phyloP scores from a whole-genome alignment of 1,140 invertebrate species.

The Drosophila tsacasi region DNA sequence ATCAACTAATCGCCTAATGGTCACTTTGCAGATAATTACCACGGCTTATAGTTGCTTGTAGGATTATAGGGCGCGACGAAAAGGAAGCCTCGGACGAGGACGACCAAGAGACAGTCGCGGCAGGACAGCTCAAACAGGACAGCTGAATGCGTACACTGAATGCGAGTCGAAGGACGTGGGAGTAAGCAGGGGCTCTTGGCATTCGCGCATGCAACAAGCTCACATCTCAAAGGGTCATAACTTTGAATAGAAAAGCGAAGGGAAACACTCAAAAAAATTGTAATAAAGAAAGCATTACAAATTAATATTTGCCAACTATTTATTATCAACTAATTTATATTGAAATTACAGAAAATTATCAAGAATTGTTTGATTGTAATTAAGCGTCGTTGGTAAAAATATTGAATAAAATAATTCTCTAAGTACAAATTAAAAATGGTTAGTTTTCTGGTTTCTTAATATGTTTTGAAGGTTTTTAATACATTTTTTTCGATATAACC shows the following conservation, averaged over 20 bases:
- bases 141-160: slow-evolving; percentile 6
- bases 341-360: neutral
- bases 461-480: neutral
- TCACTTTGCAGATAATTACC: slow-evolving; percentile 84
- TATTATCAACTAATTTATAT: no score
- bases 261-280: slow-evolving; percentile 2
- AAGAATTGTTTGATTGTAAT: neutral
- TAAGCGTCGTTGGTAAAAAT: neutral
- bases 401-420: neutral
- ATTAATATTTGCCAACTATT: neutral
- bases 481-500: no score
- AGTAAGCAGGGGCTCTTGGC: slow-evolving; percentile 18
- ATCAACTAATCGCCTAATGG: slow-evolving; percentile 82
- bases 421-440: neutral
- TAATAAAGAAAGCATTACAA: neutral
- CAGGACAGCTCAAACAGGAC: slow-evolving; percentile 38
- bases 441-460: neutral
- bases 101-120: slow-evolving; percentile 24
- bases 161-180: neutral
- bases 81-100: slow-evolving; percentile 44
- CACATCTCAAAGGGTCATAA: slow-evolving; percentile 74
- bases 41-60: slow-evolving; percentile 80
- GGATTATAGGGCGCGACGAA: slow-evolving; percentile 68
- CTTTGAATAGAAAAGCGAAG: slow-evolving; percentile 9
- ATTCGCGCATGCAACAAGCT: slow-evolving; percentile 64